These are phyloP conservation scores for Ginglymostoma cirratum DNA, from an alignment of 2,113 vertebrate genomes.

Conservation along the genomic window DNA sequence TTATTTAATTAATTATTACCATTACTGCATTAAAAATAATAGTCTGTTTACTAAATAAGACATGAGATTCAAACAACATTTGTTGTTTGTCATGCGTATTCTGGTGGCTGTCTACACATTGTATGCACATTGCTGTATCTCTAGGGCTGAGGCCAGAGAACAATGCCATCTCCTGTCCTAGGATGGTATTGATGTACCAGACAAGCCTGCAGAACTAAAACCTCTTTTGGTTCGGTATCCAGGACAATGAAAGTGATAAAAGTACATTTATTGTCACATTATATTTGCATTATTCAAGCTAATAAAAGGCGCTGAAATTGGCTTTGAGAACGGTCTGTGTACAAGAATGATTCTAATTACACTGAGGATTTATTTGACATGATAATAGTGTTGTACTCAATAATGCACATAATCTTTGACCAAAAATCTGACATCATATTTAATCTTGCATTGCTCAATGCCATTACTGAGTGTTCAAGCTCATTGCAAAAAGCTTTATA, in stretches of 20 bases:
- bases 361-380: constrained; percentile 29
- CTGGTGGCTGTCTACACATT: background rate
- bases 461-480: constrained; percentile 33
- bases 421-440: constrained; percentile 37
- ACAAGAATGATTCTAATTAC: constrained; percentile 26
- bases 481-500: constrained; percentile 33
- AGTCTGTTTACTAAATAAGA: background rate
- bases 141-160: constrained; percentile 27
- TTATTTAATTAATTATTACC: background rate
- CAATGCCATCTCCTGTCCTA: constrained; percentile 17
- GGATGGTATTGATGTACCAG: background rate
- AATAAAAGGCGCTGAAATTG: constrained; percentile 30
- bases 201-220: background rate
- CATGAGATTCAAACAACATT: background rate
- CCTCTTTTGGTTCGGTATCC: background rate
- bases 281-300: constrained; percentile 16
- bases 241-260: constrained; percentile 32
- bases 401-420: constrained; percentile 34
- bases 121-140: background rate
- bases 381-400: constrained; percentile 34
- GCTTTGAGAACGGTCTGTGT: constrained; percentile 1
- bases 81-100: background rate
- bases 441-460: constrained; percentile 21
- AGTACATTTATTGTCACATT: constrained; percentile 35
- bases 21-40: background rate